These are phyloP conservation scores for Amblyornis subalaris DNA, from an alignment of 2,113 vertebrate species.

Conservation along the genomic window DNA sequence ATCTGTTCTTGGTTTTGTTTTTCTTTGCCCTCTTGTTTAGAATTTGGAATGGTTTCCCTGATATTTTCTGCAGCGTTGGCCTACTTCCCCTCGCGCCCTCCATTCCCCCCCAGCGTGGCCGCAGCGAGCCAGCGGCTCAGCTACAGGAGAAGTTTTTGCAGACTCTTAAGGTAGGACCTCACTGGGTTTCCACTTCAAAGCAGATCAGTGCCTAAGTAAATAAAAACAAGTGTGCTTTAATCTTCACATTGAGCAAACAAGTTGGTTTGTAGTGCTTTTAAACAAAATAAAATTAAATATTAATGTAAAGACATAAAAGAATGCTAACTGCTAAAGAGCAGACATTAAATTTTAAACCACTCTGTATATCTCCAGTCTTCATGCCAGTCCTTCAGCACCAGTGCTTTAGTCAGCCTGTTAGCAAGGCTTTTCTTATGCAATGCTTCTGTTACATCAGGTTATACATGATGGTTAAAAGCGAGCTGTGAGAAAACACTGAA, in stretches of 20 bases:
- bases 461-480: not conserved
- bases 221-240: conserved; percentile 35
- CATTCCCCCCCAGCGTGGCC: conserved; percentile 91
- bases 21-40: conserved; percentile 66
- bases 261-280: conserved; percentile 27
- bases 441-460: not conserved
- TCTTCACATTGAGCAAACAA: conserved; percentile 38
- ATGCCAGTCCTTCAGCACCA: not conserved
- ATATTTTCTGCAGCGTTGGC: conserved; percentile 84
- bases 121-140: conserved; percentile 93
- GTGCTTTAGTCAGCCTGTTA: not conserved
- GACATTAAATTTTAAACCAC: conserved; percentile 24
- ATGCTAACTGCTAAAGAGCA: conserved; percentile 31
- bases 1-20: conserved; percentile 3
- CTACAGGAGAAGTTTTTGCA: conserved; percentile 91
- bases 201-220: conserved; percentile 28
- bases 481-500: not conserved
- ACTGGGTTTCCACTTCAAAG: not conserved
- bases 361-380: not conserved
- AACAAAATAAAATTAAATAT: conserved; percentile 52
- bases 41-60: conserved; percentile 83
- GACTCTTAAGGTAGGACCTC: conserved; percentile 83
- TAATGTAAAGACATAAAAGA: conserved; percentile 25
- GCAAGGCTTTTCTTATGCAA: not conserved
- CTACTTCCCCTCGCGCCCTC: conserved; percentile 93